Base-by-base conservation (phyloP, 35 echinoderm and acorn worm species). In the Apostichopus parvimensis region DNA sequence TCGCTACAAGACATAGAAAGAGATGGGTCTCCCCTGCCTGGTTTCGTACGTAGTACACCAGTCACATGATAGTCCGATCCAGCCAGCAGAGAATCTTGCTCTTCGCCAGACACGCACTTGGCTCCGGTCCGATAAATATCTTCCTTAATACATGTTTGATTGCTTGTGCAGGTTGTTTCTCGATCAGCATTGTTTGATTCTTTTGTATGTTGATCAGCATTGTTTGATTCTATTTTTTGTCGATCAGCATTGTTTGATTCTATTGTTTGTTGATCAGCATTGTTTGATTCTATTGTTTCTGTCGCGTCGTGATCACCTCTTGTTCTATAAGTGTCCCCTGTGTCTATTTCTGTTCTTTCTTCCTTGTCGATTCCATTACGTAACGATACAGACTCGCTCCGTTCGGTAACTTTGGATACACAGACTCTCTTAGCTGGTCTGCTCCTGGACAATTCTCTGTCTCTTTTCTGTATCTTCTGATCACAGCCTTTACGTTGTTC, bases 1-100 rank as follows among this genome's bases (percentile, higher is more conserved):
- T 99, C 97, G 81, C 97, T 99, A 73, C 97, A 99, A 8, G 93
- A 96, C 95, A 99, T 99, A 64, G 95, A 96, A 25, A 96, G 26
- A 8, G 91, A 93, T 7, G 70, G 82, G 66, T 94, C 95, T n/a
- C 95, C 97, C 20, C 95, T 87, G 78, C 97, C 97, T 11, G 64
- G 64, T 79, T 98, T 98, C 2, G 92, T 88, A 1, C 97, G 90
- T 22, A 98, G 58, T 15, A 89, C 52, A 15, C 97, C 95, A 28
- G 95, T 79, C 70, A 87, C 92, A 57, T 98, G 97, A 68, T 98
- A 98, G 4, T 90, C 95, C 8, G 79, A n/a, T 1, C 95, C 91
- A 8, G 55, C 34, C 11, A 52, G 55, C 26, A 91, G 54, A 5
- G 54, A 62, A 73, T 98, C 97, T 77, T 96, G 97, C 6, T 21